Evolutionary conservation across 2,797 vertebrate species (phyloP), one percentile per base, ranked within the genome.

Genomic region (Crax fasciolata): DNA sequence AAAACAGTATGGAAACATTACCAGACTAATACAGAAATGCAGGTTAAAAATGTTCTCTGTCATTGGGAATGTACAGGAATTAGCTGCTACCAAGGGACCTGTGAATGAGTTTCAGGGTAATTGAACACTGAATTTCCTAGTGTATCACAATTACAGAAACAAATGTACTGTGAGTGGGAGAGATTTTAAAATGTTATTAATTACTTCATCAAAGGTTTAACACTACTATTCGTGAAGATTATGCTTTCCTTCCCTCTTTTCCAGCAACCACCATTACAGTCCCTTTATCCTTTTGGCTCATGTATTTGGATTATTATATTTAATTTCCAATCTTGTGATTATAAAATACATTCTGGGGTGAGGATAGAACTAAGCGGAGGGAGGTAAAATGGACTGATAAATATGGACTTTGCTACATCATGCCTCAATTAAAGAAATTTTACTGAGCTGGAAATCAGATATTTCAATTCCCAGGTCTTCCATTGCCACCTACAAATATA

Each of bases 111-210:
- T 96, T 93, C 88, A 88, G 85, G 90, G 79, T 85, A 95, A 95
- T 78, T 90, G 85, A 91, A 81, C 61, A 44, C 21, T 54, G 88
- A 83, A 96, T 94, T 90, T 96, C 62, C 76, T 65, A 85, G 81
- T 89, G 87, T 82, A 82, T 87, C 62, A 83, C 90, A 96, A 85
- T 85, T 94, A 93, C 65, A 76, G 85, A 86, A 96, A 94, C 66
- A 89, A 93, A 89, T 77, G 87, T 81, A 82, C 83, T 93, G 73
- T 61, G 76, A 88, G 73, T 66, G 32, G 65, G 57, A 82, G 70
- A 77, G 65, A 75, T 91, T 93, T 94, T 80, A 79, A 92, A 91
- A 87, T 86, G 65, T 85, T 91, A 65, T 84, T 83, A 94, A 96
- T 94, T 92, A 79, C 71, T 87, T 94, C 71, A 92, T 84, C 83